Base-by-base conservation (phyloP, 2,113 vertebrate species). In the Triplophysa rosa region DNA sequence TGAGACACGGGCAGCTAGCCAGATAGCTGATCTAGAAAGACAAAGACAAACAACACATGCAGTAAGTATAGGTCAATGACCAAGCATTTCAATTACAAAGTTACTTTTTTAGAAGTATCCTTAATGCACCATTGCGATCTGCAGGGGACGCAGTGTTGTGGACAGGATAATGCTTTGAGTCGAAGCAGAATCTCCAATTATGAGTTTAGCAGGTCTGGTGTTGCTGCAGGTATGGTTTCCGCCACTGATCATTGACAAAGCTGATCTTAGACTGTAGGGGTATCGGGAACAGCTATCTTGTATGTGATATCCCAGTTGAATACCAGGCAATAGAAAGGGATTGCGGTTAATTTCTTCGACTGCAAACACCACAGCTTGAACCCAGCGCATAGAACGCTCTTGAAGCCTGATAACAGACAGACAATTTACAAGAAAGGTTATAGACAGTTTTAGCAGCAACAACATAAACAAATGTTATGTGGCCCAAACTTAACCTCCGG, bases 301-400 rank as follows among this genome's bases (percentile, higher is more conserved):
- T 56, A 93, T 89, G 19, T 84, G 84, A 79, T 91, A 93, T 33
- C 92, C 91, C 56, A 93, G 85, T 63, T 70, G 88, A 19, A 93
- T 80, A 23, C 89, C 90, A 17, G 93, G 93, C 13, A 94, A 84
- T 73, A 94, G 80, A 42, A 61, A 80, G 10, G 78, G 63, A 40
- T 84, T 86, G 17, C 59, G 77, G 83, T 94, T 94, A 68, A 94
- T 94, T 86, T 94, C 92, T n/a, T 94, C 91, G 70, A 94, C 74
- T 0, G 93, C 91, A 86, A 91, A 94, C 23, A 91, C 65, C 86
- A 93, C 86, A 11, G 90, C 88, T 64, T 92, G 86, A 14, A 80
- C 69, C 79, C 85, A 85, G 42, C 81, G 86, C n/a, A 90, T 72
- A 3, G 87, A 23, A 29, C 78, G 63, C 13, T 80, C 40, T 72